Evolutionary conservation across 1,140 invertebrate genomes (phyloP).

Genomic region (Temnothorax nylanderi): DNA sequence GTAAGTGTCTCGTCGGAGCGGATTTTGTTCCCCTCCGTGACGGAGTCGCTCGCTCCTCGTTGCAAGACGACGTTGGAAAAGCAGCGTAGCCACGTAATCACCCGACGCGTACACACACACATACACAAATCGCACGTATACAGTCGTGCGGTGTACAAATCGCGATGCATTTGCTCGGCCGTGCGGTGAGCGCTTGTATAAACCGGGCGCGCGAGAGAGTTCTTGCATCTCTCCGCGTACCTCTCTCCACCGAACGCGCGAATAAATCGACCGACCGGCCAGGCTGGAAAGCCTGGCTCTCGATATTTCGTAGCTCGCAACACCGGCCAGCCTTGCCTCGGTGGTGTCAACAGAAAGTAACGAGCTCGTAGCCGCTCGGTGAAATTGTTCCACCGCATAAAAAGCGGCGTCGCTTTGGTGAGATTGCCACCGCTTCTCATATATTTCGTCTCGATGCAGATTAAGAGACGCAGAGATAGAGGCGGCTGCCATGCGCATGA

Average conservation of each 20-base stretch:
- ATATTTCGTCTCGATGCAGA: slow-evolving; percentile 1
- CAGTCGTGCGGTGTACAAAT: background rate
- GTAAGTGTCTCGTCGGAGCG: slow-evolving; percentile 25
- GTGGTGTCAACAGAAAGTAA: slow-evolving; percentile 54
- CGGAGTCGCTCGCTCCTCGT: background rate
- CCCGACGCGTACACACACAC: background rate
- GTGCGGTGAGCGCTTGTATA: slow-evolving; percentile 10
- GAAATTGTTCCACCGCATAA: slow-evolving; percentile 47
- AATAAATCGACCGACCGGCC: slow-evolving; percentile 17
- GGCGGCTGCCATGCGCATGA: too few species aligned
- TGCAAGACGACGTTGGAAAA: slow-evolving; percentile 25
- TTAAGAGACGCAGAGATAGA: background rate
- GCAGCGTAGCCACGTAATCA: slow-evolving; percentile 36
- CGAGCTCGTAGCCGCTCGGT: slow-evolving; percentile 21
- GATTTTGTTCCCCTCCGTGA: slow-evolving; percentile 25
- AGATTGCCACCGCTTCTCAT: background rate
- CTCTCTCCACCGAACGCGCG: background rate
- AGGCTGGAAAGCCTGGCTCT: slow-evolving; percentile 41
- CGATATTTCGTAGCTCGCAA: slow-evolving; percentile 54
- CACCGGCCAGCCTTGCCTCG: slow-evolving; percentile 11
- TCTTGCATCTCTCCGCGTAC: slow-evolving; percentile 40
- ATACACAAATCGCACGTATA: background rate
- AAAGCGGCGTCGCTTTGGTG: background rate
- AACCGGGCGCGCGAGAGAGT: slow-evolving; percentile 42
- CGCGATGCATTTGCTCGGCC: slow-evolving; percentile 26